A percentile compares a stretch with the other conserved stretches of the same genome.
Conservation (phyloP, 2,797 vertebrate genomes). For the Pteropus rufus region DNA sequence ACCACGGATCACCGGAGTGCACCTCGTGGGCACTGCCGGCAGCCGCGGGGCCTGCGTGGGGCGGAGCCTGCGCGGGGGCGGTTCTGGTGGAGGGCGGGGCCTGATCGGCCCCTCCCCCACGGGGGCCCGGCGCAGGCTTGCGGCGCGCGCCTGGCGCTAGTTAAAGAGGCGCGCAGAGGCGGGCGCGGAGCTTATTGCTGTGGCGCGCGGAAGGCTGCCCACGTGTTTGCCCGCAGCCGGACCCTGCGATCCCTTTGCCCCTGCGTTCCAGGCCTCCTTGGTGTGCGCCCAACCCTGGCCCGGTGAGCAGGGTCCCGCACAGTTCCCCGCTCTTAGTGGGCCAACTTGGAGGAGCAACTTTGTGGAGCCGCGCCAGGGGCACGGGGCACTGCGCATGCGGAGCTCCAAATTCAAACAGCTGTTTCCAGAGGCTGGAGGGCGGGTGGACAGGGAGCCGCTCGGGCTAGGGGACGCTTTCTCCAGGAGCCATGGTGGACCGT, state of each 20-base stretch:
- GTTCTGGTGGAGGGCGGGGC: not conserved
- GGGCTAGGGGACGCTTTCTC: constrained; percentile 16
- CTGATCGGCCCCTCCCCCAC: not conserved
- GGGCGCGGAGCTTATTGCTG: not conserved
- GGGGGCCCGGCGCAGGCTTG: not conserved
- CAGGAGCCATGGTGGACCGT: constrained; percentile 93
- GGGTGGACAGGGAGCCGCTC: constrained; percentile 21
- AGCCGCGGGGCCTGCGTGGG: not conserved
- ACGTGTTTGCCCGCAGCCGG: constrained; percentile 40
- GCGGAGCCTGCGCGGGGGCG: not conserved
- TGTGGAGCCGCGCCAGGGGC: constrained; percentile 22
- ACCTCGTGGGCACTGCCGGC: fast-evolving
- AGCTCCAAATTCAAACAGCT: constrained; percentile 84
- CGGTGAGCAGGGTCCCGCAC: not conserved
- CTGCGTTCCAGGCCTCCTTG: not conserved
- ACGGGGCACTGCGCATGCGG: constrained; percentile 78
- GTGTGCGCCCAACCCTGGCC: not conserved
- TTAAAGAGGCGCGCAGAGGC: constrained; percentile 66
- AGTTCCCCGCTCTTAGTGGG: not conserved
- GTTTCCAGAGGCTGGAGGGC: constrained; percentile 63
- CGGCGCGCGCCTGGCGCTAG: not conserved
- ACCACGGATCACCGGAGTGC: fast-evolving
- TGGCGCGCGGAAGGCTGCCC: not conserved
- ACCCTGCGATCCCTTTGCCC: not conserved
- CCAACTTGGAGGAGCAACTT: constrained; percentile 49